Evolutionary conservation across 2,888 invertebrate species (phyloP), one percentile per base, ranked within the genome.

Genomic region (Sinotaia quadrata): DNA sequence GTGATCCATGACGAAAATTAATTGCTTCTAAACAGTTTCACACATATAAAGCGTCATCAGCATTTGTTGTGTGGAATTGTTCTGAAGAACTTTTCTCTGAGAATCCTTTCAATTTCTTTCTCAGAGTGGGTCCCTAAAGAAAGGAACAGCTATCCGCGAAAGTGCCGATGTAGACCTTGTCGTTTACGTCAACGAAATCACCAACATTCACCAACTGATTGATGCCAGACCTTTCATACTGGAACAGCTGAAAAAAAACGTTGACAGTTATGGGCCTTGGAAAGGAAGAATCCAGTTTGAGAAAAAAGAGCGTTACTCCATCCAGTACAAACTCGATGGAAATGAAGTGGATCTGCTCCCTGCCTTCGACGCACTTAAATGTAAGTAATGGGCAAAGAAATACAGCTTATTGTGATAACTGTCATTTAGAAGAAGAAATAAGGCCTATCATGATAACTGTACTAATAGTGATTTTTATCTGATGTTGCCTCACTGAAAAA

Each of bases 101-200:
- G 7, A 31, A 54, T 54, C n/a, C 24, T 24, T 29, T 4, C 29
- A 58, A 31, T 24, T 36, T 2, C 18, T 59, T 24, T 51, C 51
- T 31, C 62, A 62, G 62, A 33, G 33, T 27, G 62, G 62, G 1
- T 51, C 62, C 0, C 34, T 62, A 15, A 52, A 34, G 21, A 52
- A 34, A 15, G 62, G 51, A 2, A 62, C 62, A 2, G 62, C 51
- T 21, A 52, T 51, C 3, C n/a, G 62, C 21, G 51, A 34, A 34
- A 49, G n/a, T 49, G 33, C 62, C 34, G 62, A 62, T 37, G 29
- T 62, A n/a, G 62, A 62, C 51, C 34, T 62, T n/a, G 36, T 62
- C 51, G 36, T 62, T 4, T 62, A 34, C 27, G 51, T 62, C 10
- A 62, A 62, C 52, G 62, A 36, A n/a, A 36, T 37, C 34, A 34